Base-by-base conservation (phyloP, 2,797 vertebrate genomes). In the Oreortyx pictus region DNA sequence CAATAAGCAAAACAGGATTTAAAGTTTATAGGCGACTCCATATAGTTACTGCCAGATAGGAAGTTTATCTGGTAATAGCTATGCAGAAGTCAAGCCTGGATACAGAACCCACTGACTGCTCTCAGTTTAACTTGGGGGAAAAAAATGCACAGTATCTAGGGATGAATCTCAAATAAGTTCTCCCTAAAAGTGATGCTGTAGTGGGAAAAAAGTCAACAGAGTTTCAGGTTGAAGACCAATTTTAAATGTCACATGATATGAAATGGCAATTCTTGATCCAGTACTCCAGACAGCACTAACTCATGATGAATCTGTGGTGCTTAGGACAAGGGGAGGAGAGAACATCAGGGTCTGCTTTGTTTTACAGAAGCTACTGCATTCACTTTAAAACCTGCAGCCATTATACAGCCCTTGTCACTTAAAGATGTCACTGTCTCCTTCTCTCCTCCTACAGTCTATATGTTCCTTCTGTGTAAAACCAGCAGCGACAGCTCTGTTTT, bases 281-380 rank as follows among this genome's bases (percentile, higher is more conserved):
- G n/a, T 11, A 27, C 23, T 92, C 70, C 39, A 43, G 80, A 74
- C 11, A 35, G 31, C 17, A 54, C 4, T 7, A 35, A 90, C 23
- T 49, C 20, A 15, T 61, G 25, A 61, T 0, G 22, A 17, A 65
- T 75, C 46, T 12, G 14, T 12, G 15, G 23, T 68, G 65, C 54
- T 75, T 10, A 15, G 2, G 6, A 54, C 2, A 65, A 0, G 1
- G 7, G 18, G 82, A 44, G 2, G 8, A 4, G 3, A 7, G 6
- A 75, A 82, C n/a, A 49, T 25, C 15, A 37, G 15, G 31, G 8
- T 37, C 41, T 47, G 6, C 9, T 79, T 75, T 61, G 11, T 50
- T 72, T 77, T 64, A 76, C 15, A 76, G 18, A 43, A 66, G 33
- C 60, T 44, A 44, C 22, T 35, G 19, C 19, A 46, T 3, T 65